These are phyloP conservation scores for Ctena decussata DNA, from an alignment of 2,888 invertebrate species.

Conservation along the genomic window DNA sequence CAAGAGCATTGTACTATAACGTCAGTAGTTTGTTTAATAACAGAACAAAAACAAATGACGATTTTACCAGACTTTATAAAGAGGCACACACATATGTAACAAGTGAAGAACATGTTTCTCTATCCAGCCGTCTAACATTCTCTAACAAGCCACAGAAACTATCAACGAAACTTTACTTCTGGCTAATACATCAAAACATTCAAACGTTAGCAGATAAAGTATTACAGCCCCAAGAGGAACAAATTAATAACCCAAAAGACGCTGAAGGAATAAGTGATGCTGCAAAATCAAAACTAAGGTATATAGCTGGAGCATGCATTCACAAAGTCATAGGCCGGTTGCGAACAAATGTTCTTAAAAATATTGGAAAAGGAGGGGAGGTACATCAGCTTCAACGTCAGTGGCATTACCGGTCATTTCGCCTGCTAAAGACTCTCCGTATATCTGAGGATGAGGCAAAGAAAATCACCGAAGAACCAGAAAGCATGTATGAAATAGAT, in stretches of 20 bases:
- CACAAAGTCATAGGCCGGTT: not conserved
- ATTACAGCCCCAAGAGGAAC: not conserved
- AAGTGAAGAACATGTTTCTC: not conserved
- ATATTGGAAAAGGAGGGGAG: not conserved
- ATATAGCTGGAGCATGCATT: not conserved
- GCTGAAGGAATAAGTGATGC: conserved; percentile 1
- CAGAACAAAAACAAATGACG: not conserved
- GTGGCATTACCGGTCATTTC: not conserved
- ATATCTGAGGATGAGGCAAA: not conserved
- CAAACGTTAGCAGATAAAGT: not conserved
- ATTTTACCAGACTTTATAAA: not conserved
- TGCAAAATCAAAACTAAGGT: not conserved
- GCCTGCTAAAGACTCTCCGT: not conserved
- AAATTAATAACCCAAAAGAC: not conserved
- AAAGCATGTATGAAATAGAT: not conserved
- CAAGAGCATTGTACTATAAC: not conserved
- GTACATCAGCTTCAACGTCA: not conserved
- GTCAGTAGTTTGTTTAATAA: not conserved
- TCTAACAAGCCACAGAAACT: not conserved
- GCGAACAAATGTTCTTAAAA: not conserved
- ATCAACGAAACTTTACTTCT: not conserved
- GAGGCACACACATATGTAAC: not conserved
- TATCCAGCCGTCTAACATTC: not conserved
- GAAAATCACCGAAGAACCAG: not conserved
- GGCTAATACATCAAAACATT: not conserved